phyloP scores from a whole-genome alignment of 2,113 vertebrate species.

The Ursus arctos region DNA sequence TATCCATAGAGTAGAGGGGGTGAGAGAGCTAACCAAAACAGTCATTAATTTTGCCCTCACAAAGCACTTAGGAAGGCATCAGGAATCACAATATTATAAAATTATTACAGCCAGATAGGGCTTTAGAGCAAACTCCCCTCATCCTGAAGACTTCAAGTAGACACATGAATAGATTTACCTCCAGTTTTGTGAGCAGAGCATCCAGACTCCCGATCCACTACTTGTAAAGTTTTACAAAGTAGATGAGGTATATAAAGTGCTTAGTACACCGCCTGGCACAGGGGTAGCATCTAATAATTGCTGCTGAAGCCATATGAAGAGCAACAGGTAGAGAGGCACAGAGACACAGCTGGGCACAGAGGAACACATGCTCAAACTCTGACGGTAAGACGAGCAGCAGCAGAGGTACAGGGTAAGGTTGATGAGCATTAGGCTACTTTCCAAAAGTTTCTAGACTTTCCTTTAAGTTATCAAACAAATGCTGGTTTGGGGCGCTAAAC shows the following conservation, averaged over 20 bases:
- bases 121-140: background rate
- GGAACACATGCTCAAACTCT: background rate
- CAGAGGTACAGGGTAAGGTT: background rate
- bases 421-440: background rate
- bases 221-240: background rate
- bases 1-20: background rate
- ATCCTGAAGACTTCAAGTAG: background rate
- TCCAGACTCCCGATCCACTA: background rate
- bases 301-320: background rate
- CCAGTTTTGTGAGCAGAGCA: slow-evolving; percentile 7
- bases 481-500: background rate
- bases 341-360: background rate
- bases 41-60: background rate
- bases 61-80: slow-evolving; percentile 9
- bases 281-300: background rate
- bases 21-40: slow-evolving; percentile 11
- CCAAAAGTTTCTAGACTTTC: background rate
- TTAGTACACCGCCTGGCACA: background rate
- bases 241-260: background rate
- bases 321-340: background rate
- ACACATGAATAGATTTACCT: background rate
- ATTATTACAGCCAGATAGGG: background rate
- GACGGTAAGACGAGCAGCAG: background rate
- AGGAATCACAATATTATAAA: background rate
- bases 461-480: background rate